Evolutionary conservation across 2,888 invertebrate species (phyloP).

Genomic region (Tetanocera ferruginea): DNA sequence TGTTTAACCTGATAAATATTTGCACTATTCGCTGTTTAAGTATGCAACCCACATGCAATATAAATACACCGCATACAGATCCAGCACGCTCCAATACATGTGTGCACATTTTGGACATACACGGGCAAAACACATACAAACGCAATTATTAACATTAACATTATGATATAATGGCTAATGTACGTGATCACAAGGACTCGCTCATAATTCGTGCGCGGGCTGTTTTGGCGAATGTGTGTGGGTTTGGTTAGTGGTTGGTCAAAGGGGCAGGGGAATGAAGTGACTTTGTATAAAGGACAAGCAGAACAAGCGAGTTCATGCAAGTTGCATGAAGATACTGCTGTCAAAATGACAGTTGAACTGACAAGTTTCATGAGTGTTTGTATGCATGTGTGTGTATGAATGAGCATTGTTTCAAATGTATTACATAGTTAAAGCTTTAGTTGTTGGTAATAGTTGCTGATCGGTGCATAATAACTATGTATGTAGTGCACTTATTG

Average conservation of each 20-base stretch:
- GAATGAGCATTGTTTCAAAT: neutral
- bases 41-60: no score
- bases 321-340: no score
- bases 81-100: no score
- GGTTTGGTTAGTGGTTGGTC: no score
- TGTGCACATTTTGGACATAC: neutral
- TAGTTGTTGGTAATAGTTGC: neutral
- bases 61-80: no score
- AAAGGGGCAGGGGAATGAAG: no score
- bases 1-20: no score
- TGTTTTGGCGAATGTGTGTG: neutral
- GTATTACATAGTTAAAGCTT: neutral
- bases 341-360: neutral
- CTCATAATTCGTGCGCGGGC: conserved; percentile 54
- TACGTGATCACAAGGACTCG: conserved; percentile 55
- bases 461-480: neutral
- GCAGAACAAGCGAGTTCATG: no score
- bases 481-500: neutral
- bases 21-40: no score
- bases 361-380: neutral
- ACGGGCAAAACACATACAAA: neutral
- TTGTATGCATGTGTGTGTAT: neutral
- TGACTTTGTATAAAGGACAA: no score
- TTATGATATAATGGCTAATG: conserved; percentile 50
- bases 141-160: conserved; percentile 53